phyloP scores from a whole-genome alignment of 2,888 invertebrate genomes.

The Nebria salina region DNA sequence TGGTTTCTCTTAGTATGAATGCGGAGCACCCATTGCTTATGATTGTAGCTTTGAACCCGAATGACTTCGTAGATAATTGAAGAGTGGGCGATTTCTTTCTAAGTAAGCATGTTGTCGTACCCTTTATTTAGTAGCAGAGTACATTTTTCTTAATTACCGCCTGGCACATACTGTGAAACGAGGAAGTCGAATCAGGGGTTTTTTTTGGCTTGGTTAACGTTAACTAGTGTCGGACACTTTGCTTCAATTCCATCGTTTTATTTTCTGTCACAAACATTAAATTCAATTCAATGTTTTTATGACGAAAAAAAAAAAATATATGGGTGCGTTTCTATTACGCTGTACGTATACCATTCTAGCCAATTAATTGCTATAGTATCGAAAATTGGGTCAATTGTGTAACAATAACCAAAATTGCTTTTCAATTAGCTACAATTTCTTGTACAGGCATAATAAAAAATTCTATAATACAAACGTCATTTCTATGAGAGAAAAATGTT shows the following conservation, averaged over 20 bases:
- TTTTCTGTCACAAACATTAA: conserved; percentile 21
- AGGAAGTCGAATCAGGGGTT: conserved; percentile 38
- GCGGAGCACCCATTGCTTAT: not conserved
- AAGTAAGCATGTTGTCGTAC: conserved; percentile 13
- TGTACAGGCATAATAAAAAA: no score
- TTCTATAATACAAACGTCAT: no score
- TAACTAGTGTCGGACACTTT: conserved; percentile 35
- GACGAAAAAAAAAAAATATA: not conserved
- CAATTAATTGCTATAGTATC: not conserved
- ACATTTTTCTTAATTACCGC: conserved; percentile 45
- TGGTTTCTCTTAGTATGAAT: not conserved
- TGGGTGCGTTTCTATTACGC: not conserved
- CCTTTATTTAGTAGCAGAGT: conserved; percentile 34
- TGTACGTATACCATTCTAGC: not conserved
- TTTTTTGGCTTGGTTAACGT: conserved; percentile 27
- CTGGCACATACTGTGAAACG: conserved; percentile 16
- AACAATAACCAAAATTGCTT: not conserved
- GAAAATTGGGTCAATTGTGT: not conserved
- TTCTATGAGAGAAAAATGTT: no score
- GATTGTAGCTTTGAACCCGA: conserved; percentile 20
- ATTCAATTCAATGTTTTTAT: conserved; percentile 15
- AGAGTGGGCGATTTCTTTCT: conserved; percentile 41
- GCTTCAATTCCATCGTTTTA: conserved; percentile 41
- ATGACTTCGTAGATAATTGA: conserved; percentile 40
- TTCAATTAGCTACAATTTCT: not conserved